Base-by-base conservation (phyloP, 2,113 vertebrate genomes). In the Pseudorasbora parva region DNA sequence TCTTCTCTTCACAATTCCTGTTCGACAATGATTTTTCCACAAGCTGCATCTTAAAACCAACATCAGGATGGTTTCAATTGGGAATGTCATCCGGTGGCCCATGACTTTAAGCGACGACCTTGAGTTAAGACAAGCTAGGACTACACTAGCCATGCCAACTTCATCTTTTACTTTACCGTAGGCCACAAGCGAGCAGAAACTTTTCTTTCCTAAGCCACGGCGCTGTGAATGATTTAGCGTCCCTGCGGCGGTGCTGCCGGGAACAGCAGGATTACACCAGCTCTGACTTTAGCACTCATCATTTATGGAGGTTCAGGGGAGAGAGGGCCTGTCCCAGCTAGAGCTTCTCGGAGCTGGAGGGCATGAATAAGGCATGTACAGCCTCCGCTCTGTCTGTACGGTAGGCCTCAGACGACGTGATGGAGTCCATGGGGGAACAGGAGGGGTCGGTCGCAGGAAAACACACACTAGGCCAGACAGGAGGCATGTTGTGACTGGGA, bases 301-400 rank as follows among this genome's bases (percentile, higher is more conserved):
- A 87, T 85, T 88, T 85, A 88, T 88, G 74, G 72, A 88, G 11
- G 51, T 78, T 68, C 25, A 82, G 72, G 71, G 86, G 41, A 71
- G 56, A 83, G 69, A 77, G 75, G 75, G 54, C 76, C 82, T 64
- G 68, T 51, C 43, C 74, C n/a, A 86, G 84, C 60, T 43, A 87
- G 82, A 84, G 49, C 79, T 51, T 78, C 72, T 69, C 54, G 12
- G 51, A 87, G 60, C 81, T 85, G 81, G 72, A 45, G 59, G 49
- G 73, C 73, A 87, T 88, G 64, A 90, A 90, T 87, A 87, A 88
- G 77, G 43, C 41, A 88, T 85, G 79, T 54, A 49, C 77, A 25
- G 43, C 15, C 30, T 78, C 76, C 84, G 72, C 74, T 79, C 37
- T 25, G 76, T 51, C 54, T 56, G 82, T 60, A 60, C 27, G 75